Evolutionary conservation across 2,888 invertebrate genomes (phyloP), one percentile per base, ranked within the genome.

Genomic region (Aporophyla lueneburgensis): DNA sequence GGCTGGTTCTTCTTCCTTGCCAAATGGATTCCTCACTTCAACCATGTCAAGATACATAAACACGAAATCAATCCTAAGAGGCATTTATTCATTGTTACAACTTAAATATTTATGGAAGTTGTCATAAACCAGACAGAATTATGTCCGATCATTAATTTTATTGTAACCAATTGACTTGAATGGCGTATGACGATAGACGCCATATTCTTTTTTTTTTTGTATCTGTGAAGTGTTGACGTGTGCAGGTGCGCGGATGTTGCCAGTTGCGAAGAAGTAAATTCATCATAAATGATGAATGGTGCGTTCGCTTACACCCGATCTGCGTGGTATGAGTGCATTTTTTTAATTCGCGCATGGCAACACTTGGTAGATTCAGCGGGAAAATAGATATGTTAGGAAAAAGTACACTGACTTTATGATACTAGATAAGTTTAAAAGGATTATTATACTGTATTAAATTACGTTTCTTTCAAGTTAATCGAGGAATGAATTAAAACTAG

Each of bases 121-220:
- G 84, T 89, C 85, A 85, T 91, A 92, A 88, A 88, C 81, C 83
- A 87, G 91, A 91, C 88, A 88, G 91, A 92, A 91, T 91, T 90
- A 92, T 91, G 92, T 91, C 81, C 81, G 81, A 90, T 91, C 93
- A 93, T 94, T 94, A 94, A 92, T 94, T 93, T 94, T 93, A 94
- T 93, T 93, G 91, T 93, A 91, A 91, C 90, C 91, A 89, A 94
- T 95, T 95, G 95, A 94, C 93, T 95, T 95, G 93, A 95, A 95
- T 95, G 93, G 95, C 88, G 89, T 89, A 90, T 87, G 92, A 91
- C 88, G 86, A 86, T 85, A 84, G 87, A 86, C 86, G 85, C 84
- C 81, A 86, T 87, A 67, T 88, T 90, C 86, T 86, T 89, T 87
- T 88, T 75, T 89, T 90, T 91, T 90, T 91, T 90, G 49, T 53